A percentile compares a stretch with the other conserved stretches of the same genome.
These are phyloP conservation scores for Nomada flava DNA, from an alignment of 2,888 invertebrate species.

Conservation along the genomic window DNA sequence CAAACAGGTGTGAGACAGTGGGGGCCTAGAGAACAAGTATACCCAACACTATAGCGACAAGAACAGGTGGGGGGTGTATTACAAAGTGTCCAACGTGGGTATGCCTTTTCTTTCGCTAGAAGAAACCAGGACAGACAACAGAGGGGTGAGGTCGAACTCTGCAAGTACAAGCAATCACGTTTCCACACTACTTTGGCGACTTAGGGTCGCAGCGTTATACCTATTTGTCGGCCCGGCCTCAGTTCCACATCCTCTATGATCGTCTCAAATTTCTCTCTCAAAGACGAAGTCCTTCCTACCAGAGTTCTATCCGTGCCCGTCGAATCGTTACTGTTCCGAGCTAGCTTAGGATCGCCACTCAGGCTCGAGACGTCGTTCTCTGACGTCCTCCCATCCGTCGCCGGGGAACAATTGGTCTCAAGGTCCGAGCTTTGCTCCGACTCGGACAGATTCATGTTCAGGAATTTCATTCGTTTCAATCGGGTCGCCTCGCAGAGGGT, in stretches of 20 bases:
- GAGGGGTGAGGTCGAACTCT: conserved; percentile 49
- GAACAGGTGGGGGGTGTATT: conserved; percentile 14
- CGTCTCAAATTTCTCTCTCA: conserved; percentile 78
- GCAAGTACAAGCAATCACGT: conserved; percentile 65
- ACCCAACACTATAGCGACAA: conserved; percentile 48
- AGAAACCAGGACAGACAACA: conserved; percentile 62
- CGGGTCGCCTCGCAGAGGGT: conserved; percentile 56
- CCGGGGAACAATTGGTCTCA: not conserved
- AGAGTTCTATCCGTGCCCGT: conserved; percentile 49
- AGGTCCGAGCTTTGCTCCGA: conserved; percentile 10
- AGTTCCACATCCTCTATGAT: conserved; percentile 76
- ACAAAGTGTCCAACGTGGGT: conserved; percentile 6
- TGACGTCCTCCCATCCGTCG: not conserved
- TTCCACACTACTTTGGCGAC: conserved; percentile 71
- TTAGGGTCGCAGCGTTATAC: conserved; percentile 73
- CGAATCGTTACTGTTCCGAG: conserved; percentile 23
- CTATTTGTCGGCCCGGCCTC: conserved; percentile 66
- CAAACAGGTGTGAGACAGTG: conserved; percentile 26
- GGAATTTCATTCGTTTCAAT: conserved; percentile 67
- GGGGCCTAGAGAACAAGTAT: conserved; percentile 32
- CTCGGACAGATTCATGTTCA: conserved; percentile 50
- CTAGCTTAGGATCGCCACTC: conserved; percentile 21
- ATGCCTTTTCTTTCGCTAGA: conserved; percentile 35
- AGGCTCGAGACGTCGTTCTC: not conserved
- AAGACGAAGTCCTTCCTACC: conserved; percentile 71